A percentile compares a stretch with the other conserved stretches of the same genome.
These are phyloP conservation scores for Brachionus koreanus DNA, from an alignment of 1,140 invertebrate species.

Conservation along the genomic window DNA sequence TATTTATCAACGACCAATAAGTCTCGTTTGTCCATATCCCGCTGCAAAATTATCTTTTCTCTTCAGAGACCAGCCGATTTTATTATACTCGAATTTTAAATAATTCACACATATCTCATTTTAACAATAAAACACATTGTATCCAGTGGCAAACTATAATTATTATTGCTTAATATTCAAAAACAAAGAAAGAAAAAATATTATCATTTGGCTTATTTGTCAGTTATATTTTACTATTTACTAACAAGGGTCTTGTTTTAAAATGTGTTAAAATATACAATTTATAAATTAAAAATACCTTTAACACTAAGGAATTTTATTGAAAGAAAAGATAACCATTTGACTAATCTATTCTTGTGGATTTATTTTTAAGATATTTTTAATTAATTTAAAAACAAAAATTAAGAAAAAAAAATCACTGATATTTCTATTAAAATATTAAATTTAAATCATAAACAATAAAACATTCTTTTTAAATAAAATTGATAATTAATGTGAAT, in stretches of 20 bases:
- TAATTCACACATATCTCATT: conserved; percentile 27
- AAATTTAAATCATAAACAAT: too few relatives aligned
- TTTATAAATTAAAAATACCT: too few relatives aligned
- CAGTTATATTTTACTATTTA: background rate
- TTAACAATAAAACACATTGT: background rate
- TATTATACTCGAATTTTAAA: background rate
- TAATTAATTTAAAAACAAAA: too few relatives aligned
- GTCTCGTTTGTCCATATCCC: background rate
- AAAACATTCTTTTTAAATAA: too few relatives aligned
- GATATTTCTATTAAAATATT: too few relatives aligned
- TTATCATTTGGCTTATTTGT: background rate
- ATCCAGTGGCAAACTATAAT: background rate
- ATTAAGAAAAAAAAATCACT: too few relatives aligned
- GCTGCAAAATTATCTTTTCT: background rate
- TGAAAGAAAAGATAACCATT: too few relatives aligned
- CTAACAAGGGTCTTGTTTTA: background rate
- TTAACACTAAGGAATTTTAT: too few relatives aligned
- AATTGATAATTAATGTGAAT: too few relatives aligned
- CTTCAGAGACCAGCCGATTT: background rate
- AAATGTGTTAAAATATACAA: too few relatives aligned
- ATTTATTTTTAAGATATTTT: too few relatives aligned
- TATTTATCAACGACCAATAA: conserved; percentile 16
- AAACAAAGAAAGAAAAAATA: background rate
- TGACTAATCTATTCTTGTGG: too few relatives aligned
- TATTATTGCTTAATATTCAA: background rate